These are phyloP conservation scores for Macrobrachium nipponense DNA, from an alignment of 1,140 invertebrate genomes.

Conservation along the genomic window DNA sequence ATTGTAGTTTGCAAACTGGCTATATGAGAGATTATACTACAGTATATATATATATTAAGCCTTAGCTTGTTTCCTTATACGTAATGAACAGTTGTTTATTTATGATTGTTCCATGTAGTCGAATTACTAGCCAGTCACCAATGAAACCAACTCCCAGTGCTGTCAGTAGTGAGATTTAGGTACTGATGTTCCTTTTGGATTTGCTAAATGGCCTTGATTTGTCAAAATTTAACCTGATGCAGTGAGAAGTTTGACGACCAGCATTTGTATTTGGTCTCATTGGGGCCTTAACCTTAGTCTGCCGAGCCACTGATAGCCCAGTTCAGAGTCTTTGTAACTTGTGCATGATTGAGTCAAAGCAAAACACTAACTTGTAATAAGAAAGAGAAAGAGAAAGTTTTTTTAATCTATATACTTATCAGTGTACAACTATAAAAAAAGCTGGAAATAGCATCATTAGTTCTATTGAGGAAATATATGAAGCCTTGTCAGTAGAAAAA, in stretches of 20 bases:
- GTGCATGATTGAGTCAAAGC: slow-evolving; percentile 42
- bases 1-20: slow-evolving; percentile 48
- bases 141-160: slow-evolving; percentile 46
- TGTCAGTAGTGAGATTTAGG: not conserved
- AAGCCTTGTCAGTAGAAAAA: slow-evolving; percentile 34
- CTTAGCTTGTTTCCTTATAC: slow-evolving; percentile 40
- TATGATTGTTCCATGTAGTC: slow-evolving; percentile 40
- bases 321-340: slow-evolving; percentile 43
- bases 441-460: slow-evolving; percentile 17
- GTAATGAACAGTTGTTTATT: slow-evolving; percentile 41
- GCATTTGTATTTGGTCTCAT: slow-evolving; percentile 21
- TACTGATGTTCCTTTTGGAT: not conserved
- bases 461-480: slow-evolving; percentile 44
- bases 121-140: slow-evolving; percentile 36
- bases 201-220: not conserved
- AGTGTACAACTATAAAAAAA: slow-evolving; percentile 46
- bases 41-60: not conserved
- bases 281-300: slow-evolving; percentile 34
- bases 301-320: slow-evolving; percentile 42
- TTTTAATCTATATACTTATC: slow-evolving; percentile 20
- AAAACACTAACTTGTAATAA: no score
- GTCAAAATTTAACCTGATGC: not conserved
- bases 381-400: slow-evolving; percentile 4
- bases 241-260: not conserved
- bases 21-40: slow-evolving; percentile 26